These are phyloP conservation scores for Sminthurides aquaticus DNA, from an alignment of 2,888 invertebrate genomes.

Conservation along the genomic window DNA sequence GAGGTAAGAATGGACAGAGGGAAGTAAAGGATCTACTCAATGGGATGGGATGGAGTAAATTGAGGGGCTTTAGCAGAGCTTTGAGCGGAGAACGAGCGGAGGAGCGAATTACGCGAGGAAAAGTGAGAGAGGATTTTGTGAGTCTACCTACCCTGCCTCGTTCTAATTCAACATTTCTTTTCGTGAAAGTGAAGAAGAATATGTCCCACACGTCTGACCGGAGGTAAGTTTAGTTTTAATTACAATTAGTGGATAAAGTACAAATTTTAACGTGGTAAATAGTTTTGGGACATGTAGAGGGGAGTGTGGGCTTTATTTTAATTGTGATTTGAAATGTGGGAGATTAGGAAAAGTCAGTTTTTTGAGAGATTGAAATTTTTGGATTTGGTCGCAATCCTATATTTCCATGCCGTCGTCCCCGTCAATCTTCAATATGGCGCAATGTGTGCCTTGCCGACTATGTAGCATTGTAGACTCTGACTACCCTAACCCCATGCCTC, in stretches of 20 bases:
- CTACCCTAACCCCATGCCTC: too few species aligned
- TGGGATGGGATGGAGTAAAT: too few species aligned
- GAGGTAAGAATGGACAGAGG: too few species aligned
- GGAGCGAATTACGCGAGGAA: not conserved
- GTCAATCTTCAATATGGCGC: slow-evolving; percentile 37
- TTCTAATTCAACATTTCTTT: slow-evolving; percentile 12
- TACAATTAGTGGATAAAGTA: slow-evolving; percentile 36
- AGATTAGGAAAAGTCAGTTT: too few species aligned
- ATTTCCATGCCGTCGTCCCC: slow-evolving; percentile 28
- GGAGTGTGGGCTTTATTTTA: not conserved
- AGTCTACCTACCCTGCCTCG: slow-evolving; percentile 9
- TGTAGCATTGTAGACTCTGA: too few species aligned
- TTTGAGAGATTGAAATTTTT: too few species aligned
- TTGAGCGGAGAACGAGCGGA: not conserved
- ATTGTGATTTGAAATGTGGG: too few species aligned
- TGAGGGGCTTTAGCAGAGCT: too few species aligned
- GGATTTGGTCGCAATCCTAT: too few species aligned
- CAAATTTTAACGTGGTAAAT: slow-evolving; percentile 2
- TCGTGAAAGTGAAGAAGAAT: slow-evolving; percentile 51
- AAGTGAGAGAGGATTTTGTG: slow-evolving; percentile 5
- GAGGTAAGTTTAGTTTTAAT: slow-evolving; percentile 61
- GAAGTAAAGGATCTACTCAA: too few species aligned
- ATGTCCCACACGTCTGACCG: slow-evolving; percentile 74
- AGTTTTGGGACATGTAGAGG: not conserved
- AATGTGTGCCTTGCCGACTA: too few species aligned